A percentile compares a stretch with the other conserved stretches of the same genome.
These are phyloP conservation scores for Drosophila arizonae DNA, from an alignment of 1,140 invertebrate species.

Conservation along the genomic window DNA sequence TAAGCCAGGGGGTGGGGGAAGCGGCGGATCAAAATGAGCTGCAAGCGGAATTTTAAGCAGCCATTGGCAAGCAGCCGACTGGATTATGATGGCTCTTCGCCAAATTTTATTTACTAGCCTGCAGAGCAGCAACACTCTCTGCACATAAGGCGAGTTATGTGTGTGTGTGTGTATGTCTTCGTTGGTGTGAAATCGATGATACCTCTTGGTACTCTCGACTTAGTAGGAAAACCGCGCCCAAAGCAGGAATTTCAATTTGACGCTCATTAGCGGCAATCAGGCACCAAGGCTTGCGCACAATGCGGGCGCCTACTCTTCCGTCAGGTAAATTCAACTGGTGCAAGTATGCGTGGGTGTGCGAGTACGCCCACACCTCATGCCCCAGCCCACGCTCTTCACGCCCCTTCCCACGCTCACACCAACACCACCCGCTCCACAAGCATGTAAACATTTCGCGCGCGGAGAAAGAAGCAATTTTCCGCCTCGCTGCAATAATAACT, in stretches of 20 bases:
- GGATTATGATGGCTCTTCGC: constrained; percentile 46
- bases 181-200: constrained; percentile 39
- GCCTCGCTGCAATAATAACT: constrained; percentile 62
- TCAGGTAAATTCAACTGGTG: constrained; percentile 25
- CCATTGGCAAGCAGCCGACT: constrained; percentile 25
- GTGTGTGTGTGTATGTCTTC: constrained; percentile 6
- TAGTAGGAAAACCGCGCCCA: constrained; percentile 3
- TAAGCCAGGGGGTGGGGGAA: not conserved
- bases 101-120: constrained; percentile 44
- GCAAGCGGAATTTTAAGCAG: constrained; percentile 51
- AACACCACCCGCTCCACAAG: not conserved
- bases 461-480: constrained; percentile 60
- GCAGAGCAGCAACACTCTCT: not conserved
- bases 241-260: constrained; percentile 64
- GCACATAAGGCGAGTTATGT: not conserved
- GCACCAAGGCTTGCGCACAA: constrained; percentile 25
- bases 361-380: not conserved
- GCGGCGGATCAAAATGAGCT: constrained; percentile 41
- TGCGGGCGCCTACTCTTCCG: constrained; percentile 18
- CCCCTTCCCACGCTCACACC: not conserved
- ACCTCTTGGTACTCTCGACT: not conserved
- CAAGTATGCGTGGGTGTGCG: not conserved
- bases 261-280: constrained; percentile 65
- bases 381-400: not conserved
- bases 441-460: constrained; percentile 46